Evolutionary conservation across 92 coral and sea anemone genomes (phyloP).

Genomic region (Actinernus sp.): DNA sequence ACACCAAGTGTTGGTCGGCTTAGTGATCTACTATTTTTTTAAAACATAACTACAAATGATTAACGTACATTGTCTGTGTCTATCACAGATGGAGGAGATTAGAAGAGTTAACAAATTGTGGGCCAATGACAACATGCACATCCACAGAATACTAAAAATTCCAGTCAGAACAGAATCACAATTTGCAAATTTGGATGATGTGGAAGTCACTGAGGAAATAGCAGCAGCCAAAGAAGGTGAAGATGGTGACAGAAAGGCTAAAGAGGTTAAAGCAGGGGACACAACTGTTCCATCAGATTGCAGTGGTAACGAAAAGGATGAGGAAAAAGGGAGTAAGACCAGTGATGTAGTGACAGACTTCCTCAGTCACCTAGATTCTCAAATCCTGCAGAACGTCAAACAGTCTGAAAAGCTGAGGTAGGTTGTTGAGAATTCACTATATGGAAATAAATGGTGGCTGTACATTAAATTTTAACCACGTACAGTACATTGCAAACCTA

Average conservation of each 20-base stretch:
- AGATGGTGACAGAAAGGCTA: constrained; percentile 6
- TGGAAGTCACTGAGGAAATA: constrained; percentile 21
- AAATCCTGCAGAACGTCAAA: constrained; percentile 68
- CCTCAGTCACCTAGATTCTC: constrained; percentile 75
- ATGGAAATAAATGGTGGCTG: no score
- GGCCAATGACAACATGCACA: constrained; percentile 92
- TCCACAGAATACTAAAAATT: constrained; percentile 78
- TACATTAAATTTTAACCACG: no score
- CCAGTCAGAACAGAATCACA: constrained; percentile 70
- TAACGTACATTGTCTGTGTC: no score
- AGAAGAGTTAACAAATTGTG: constrained; percentile 90
- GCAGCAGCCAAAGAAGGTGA: not conserved
- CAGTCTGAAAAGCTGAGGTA: constrained; percentile 90
- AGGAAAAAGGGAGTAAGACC: not conserved
- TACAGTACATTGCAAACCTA: no score
- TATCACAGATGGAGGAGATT: constrained; percentile 58
- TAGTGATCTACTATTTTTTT: no score
- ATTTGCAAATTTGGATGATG: constrained; percentile 38
- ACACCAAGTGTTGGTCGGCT: no score
- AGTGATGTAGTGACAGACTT: constrained; percentile 53
- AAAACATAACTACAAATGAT: no score
- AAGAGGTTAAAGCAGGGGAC: constrained; percentile 20
- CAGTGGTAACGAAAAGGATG: not conserved
- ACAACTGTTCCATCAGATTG: constrained; percentile 1
- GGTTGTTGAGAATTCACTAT: no score